Base-by-base conservation (phyloP, 1,140 invertebrate species). In the Copidosoma floridanum region DNA sequence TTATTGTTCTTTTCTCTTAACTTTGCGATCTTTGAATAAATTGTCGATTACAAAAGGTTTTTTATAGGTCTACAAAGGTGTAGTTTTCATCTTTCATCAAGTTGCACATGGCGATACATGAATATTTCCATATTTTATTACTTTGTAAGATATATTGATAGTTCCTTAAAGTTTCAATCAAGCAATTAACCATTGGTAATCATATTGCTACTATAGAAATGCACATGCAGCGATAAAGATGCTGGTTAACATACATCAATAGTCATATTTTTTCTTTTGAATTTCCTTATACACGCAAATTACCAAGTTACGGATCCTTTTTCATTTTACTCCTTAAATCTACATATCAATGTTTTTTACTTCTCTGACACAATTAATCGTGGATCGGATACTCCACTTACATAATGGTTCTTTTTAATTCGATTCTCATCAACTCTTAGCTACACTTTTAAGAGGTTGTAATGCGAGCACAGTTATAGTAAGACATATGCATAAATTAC, bases 261-360 rank as follows among this genome's bases (percentile, higher is more conserved):
- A n/a, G n/a, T n/a, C n/a, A n/a, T n/a, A n/a, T n/a, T n/a, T n/a
- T n/a, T n/a, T n/a, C n/a, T n/a, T n/a, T n/a, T n/a, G n/a, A n/a
- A n/a, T n/a, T n/a, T n/a, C n/a, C n/a, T n/a, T n/a, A n/a, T n/a
- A n/a, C n/a, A n/a, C n/a, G n/a, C 20, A 48, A 55, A 61, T 61
- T 61, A 61, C 58, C 58, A 61, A 61, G 58, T 61, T 61, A 61
- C 35, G 48, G 8, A 55, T 20, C 53, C 43, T 48, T 55, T 23
- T 48, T 55, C 43, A 23, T 12, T 53, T 43, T 20, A 61, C 60
- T 65, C 63, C 61, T 65, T 70, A 58, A 43, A 59, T 56, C 57
- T 68, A 66, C 59, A 66, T 44, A 53, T 46, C 27, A 26, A 50
- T 37, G 41, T 54, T 52, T 37, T 29, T 61, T 61, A 61, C 32